Evolutionary conservation across 2,888 invertebrate genomes (phyloP).

Genomic region (Neria commutata): DNA sequence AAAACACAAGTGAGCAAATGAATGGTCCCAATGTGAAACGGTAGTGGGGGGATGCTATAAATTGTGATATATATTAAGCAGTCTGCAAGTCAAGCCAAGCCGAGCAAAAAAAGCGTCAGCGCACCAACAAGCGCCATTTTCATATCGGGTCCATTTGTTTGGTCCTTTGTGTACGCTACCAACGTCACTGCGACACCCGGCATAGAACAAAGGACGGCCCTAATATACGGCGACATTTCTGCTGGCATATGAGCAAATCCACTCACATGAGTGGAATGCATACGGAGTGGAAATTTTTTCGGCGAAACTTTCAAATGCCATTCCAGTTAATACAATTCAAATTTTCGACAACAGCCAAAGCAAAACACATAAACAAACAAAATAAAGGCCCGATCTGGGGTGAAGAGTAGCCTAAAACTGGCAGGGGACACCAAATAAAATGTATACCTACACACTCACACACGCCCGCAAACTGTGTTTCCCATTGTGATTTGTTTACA

Average conservation of each 20-base stretch:
- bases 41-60: too few species aligned
- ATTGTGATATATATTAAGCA: conserved; percentile 42
- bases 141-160: conserved; percentile 1
- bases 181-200: neutral
- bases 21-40: too few species aligned
- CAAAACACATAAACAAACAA: conserved; percentile 4
- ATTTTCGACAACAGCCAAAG: conserved; percentile 7
- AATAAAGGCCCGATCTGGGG: too few species aligned
- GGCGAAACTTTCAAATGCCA: conserved; percentile 17
- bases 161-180: neutral
- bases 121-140: neutral
- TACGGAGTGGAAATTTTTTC: neutral
- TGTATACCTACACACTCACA: too few species aligned
- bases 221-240: neutral
- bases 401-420: too few species aligned
- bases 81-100: neutral
- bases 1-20: too few species aligned
- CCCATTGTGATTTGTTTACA: conserved; percentile 24
- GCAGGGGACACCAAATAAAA: too few species aligned
- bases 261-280: neutral
- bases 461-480: conserved; percentile 10
- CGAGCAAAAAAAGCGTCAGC: neutral
- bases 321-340: conserved; percentile 42
- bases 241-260: neutral
- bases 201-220: neutral